These are phyloP conservation scores for Panthera tigris DNA, from an alignment of 2,113 vertebrate genomes.

Conservation along the genomic window DNA sequence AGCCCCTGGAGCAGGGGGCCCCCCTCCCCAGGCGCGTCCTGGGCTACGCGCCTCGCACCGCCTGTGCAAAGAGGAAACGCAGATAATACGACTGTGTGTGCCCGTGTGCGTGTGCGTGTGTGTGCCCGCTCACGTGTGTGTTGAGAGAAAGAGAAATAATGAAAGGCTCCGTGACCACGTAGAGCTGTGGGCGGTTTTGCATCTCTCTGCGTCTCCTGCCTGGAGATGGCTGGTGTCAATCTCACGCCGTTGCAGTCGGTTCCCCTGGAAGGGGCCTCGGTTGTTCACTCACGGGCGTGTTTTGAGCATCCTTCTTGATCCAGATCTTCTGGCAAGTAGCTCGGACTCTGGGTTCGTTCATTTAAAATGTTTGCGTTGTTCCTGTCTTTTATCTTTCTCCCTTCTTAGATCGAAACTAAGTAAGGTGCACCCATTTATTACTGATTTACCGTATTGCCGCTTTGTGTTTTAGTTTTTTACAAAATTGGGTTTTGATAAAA, in stretches of 20 bases:
- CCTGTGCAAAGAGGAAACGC: background rate
- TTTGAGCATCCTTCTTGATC: background rate
- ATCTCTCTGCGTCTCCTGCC: background rate
- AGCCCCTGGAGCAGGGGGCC: background rate
- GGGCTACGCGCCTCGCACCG: fast-evolving
- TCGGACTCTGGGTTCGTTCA: background rate
- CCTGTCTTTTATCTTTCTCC: background rate
- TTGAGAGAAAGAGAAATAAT: background rate
- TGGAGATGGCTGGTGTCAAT: fast-evolving
- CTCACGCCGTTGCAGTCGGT: background rate
- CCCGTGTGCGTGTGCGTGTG: background rate
- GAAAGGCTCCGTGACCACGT: background rate
- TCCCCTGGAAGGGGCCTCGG: background rate
- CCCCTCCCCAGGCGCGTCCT: fast-evolving
- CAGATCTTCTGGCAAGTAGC: too few species aligned
- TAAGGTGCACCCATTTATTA: background rate
- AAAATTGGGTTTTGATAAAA: background rate
- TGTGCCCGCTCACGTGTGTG: background rate
- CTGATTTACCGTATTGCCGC: background rate
- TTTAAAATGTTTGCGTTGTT: background rate
- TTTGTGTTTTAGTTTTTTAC: background rate
- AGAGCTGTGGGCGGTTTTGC: background rate
- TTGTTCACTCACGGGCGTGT: fast-evolving
- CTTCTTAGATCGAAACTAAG: background rate
- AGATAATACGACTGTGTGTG: background rate